Percentiles rank a stretch among this genome's conserved stretches.
phyloP scores from a whole-genome alignment of 1,140 invertebrate genomes.

The Ridgeia piscesae region DNA sequence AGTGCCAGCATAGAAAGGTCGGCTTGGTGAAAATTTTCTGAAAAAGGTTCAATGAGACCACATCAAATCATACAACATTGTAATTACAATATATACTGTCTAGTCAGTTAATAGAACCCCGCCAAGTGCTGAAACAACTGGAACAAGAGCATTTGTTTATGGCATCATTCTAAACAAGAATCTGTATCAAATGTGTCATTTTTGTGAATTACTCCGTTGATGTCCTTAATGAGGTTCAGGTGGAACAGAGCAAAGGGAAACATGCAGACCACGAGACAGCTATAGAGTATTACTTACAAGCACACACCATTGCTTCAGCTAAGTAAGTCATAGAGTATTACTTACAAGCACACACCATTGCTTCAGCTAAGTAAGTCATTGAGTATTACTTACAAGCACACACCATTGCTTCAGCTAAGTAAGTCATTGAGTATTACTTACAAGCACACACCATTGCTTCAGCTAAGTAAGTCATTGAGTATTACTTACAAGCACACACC shows the following conservation, averaged over 20 bases:
- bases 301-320: slow-evolving; percentile 49
- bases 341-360: not conserved
- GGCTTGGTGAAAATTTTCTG: too few species aligned
- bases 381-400: not conserved
- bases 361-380: not conserved
- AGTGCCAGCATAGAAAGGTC: too few species aligned
- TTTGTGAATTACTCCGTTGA: not conserved
- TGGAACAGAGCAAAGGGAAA: slow-evolving; percentile 51
- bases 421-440: not conserved
- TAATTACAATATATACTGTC: too few species aligned
- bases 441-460: not conserved
- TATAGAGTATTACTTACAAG: slow-evolving; percentile 50
- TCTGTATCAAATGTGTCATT: not conserved
- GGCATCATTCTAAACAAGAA: too few species aligned
- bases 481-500: not conserved
- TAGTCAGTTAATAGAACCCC: too few species aligned
- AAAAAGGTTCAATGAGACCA: too few species aligned
- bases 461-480: not conserved
- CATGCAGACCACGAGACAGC: slow-evolving; percentile 50
- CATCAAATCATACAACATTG: too few species aligned
- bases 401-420: not conserved
- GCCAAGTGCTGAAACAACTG: too few species aligned
- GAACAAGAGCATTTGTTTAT: too few species aligned
- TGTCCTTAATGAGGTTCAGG: slow-evolving; percentile 25
- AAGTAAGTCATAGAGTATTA: slow-evolving; percentile 42